Evolutionary conservation across 1,140 invertebrate genomes (phyloP).

Genomic region (Micrasema longulum): DNA sequence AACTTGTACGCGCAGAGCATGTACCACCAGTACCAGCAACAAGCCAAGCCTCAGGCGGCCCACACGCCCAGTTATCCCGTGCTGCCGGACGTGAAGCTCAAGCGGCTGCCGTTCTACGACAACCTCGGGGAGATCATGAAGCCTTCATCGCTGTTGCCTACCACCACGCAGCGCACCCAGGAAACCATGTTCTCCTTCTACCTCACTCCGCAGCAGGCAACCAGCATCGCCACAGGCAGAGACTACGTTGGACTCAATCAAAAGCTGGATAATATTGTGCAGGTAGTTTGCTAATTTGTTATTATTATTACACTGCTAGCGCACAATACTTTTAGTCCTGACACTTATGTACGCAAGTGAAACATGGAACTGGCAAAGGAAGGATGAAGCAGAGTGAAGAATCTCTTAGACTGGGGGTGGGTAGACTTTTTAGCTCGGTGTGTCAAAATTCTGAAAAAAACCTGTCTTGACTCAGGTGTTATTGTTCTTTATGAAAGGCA

Average conservation of each 20-base stretch:
- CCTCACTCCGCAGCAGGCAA: conserved; percentile 91
- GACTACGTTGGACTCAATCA: conserved; percentile 72
- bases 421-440: too few species aligned
- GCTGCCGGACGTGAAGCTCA: conserved; percentile 91
- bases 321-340: too few species aligned
- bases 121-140: conserved; percentile 87
- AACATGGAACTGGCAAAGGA: too few species aligned
- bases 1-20: conserved; percentile 64
- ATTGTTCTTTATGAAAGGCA: too few species aligned
- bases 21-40: conserved; percentile 63
- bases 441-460: too few species aligned
- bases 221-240: conserved; percentile 84
- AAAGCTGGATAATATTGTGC: conserved; percentile 67
- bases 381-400: too few species aligned
- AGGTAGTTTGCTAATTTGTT: too few species aligned
- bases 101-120: conserved; percentile 93
- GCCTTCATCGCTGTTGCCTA: conserved; percentile 87
- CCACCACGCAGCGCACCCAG: conserved; percentile 81
- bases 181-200: conserved; percentile 91
- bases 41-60: conserved; percentile 54
- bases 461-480: too few species aligned
- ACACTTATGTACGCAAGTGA: too few species aligned
- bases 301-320: too few species aligned
- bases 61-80: conserved; percentile 74
- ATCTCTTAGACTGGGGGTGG: too few species aligned